A percentile compares a stretch with the other conserved stretches of the same genome.
Evolutionary conservation across 2,113 vertebrate genomes (phyloP).

Genomic region (Phycodurus eques): DNA sequence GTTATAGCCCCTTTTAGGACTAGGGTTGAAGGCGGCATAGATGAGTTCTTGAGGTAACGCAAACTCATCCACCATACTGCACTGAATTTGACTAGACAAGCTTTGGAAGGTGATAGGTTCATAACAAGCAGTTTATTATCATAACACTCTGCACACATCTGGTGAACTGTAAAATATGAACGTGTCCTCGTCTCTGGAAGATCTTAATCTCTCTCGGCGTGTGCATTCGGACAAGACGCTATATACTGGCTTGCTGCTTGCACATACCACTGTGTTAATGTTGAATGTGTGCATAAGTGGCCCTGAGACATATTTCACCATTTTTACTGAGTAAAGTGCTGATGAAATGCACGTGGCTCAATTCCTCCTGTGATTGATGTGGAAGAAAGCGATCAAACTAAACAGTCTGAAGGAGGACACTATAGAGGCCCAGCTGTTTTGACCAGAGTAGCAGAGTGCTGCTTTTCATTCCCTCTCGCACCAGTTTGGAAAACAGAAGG

Average conservation of each 20-base stretch:
- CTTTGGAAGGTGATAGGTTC: slow-evolving; percentile 42
- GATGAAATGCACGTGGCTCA: slow-evolving; percentile 42
- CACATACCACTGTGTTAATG: slow-evolving; percentile 42
- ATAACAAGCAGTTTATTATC: slow-evolving; percentile 40
- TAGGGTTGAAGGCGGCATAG: background rate
- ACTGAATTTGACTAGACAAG: slow-evolving; percentile 22
- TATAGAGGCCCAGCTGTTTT: slow-evolving; percentile 58
- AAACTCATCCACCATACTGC: slow-evolving; percentile 27
- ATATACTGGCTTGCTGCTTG: slow-evolving; percentile 30
- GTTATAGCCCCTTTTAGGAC: background rate
- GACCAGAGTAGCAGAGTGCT: slow-evolving; percentile 9
- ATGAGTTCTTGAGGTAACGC: slow-evolving; percentile 11
- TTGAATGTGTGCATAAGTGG: slow-evolving; percentile 43
- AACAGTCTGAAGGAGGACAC: slow-evolving; percentile 64
- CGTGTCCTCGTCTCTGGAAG: slow-evolving; percentile 48
- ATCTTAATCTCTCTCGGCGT: slow-evolving; percentile 59
- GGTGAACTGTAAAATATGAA: slow-evolving; percentile 54
- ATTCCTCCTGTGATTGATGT: slow-evolving; percentile 56
- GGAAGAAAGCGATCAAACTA: slow-evolving; percentile 52
- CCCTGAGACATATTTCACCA: slow-evolving; percentile 42
- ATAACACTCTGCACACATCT: slow-evolving; percentile 55
- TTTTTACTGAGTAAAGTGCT: slow-evolving; percentile 42
- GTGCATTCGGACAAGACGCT: slow-evolving; percentile 38
- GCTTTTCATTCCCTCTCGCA: background rate
- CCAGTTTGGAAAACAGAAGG: background rate